Percentiles rank a stretch among this genome's conserved stretches.
Conservation (phyloP, 2,888 invertebrate genomes). For the Scaptomyza caliginosa region DNA sequence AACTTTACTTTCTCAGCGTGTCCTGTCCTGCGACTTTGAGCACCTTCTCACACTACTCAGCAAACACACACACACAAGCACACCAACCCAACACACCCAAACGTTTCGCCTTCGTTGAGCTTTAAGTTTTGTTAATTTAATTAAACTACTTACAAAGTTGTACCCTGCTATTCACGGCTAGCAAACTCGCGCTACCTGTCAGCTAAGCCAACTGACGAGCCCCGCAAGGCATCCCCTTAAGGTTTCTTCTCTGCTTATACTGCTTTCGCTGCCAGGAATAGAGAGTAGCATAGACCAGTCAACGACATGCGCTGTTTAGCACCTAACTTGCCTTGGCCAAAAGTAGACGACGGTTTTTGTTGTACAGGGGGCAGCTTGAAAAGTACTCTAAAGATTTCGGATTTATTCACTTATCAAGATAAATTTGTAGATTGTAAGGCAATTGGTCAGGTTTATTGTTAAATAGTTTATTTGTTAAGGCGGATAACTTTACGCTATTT, state of each 20-base stretch:
- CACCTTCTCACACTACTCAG: constrained; percentile 35
- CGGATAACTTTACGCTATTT: too few species aligned
- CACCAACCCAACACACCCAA: constrained; percentile 1
- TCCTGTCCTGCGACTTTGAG: constrained; percentile 58
- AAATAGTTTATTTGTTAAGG: too few species aligned
- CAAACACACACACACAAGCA: constrained; percentile 6
- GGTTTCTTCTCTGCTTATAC: neutral
- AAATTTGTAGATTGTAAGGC: neutral
- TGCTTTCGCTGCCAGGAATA: neutral
- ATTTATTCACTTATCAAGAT: neutral
- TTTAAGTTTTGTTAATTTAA: constrained; percentile 80
- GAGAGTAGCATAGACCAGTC: constrained; percentile 41
- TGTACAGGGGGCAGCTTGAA: constrained; percentile 24
- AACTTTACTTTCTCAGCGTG: constrained; percentile 72
- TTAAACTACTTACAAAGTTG: constrained; percentile 79
- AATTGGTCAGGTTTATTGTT: too few species aligned
- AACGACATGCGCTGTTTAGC: constrained; percentile 74
- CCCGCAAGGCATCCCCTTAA: constrained; percentile 24
- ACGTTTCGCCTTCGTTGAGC: constrained; percentile 44
- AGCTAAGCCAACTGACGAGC: constrained; percentile 20
- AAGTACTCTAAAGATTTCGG: constrained; percentile 23
- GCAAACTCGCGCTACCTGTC: constrained; percentile 51
- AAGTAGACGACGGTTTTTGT: constrained; percentile 35
- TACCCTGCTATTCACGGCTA: constrained; percentile 60
- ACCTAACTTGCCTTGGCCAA: constrained; percentile 68